These are phyloP conservation scores for Drosophila ambigua DNA, from an alignment of 1,140 invertebrate species.

Conservation along the genomic window DNA sequence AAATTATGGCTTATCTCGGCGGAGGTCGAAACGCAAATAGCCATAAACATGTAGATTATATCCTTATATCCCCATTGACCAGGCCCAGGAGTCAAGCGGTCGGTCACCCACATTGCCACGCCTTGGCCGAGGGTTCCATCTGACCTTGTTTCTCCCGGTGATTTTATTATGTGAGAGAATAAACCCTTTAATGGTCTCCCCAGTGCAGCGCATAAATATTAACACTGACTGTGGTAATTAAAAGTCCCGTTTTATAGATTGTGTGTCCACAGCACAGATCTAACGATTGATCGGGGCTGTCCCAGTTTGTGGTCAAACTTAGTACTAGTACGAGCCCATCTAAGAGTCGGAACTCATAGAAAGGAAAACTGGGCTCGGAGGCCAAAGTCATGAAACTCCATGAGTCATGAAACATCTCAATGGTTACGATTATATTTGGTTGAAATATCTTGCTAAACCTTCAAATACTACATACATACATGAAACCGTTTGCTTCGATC, in stretches of 20 bases:
- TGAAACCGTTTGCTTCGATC: no score
- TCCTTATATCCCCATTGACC: slow-evolving; percentile 60
- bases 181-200: slow-evolving; percentile 48
- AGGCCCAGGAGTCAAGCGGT: slow-evolving; percentile 5
- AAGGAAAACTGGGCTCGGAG: no score
- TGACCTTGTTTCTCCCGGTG: slow-evolving; percentile 63
- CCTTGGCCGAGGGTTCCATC: background rate
- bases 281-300: background rate
- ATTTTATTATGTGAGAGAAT: slow-evolving; percentile 34
- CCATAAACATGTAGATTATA: slow-evolving; percentile 81
- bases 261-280: slow-evolving; percentile 19
- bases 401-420: no score
- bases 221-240: slow-evolving; percentile 58
- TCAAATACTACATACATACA: no score
- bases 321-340: no score
- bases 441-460: no score
- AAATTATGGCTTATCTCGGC: slow-evolving; percentile 80
- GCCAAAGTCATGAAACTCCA: no score
- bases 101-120: slow-evolving; percentile 41
- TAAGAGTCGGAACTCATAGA: no score
- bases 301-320: background rate
- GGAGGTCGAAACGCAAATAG: slow-evolving; percentile 80
- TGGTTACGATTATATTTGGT: no score
- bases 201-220: slow-evolving; percentile 39
- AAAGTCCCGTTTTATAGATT: slow-evolving; percentile 48